These are phyloP conservation scores for Penaeus chinensis DNA, from an alignment of 1,140 invertebrate species.

Conservation along the genomic window DNA sequence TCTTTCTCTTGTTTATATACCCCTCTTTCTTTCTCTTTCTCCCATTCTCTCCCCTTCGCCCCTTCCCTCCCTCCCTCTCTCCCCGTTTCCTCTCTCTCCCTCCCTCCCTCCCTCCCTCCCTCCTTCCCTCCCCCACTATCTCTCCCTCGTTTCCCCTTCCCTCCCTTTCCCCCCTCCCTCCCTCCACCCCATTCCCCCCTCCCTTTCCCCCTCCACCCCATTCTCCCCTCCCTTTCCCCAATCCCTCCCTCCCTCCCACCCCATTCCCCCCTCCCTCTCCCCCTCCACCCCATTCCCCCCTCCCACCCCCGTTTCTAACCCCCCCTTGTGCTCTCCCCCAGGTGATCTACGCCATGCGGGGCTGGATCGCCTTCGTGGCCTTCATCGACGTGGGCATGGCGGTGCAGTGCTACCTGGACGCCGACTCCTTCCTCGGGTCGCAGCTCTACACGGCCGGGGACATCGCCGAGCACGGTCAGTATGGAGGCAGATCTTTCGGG, in stretches of 20 bases:
- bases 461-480: conserved; percentile 46
- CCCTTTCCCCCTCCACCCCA: neutral
- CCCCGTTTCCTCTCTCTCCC: too few species aligned
- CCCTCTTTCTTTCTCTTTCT: too few species aligned
- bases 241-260: neutral
- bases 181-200: neutral
- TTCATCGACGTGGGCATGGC: conserved; percentile 55
- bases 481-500: too few species aligned
- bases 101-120: too few species aligned
- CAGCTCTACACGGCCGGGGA: conserved; percentile 50
- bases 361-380: conserved; percentile 56
- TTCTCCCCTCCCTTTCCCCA: neutral
- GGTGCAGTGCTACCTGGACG: conserved; percentile 51
- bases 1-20: too few species aligned
- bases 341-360: conserved; percentile 51
- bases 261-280: neutral
- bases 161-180: neutral
- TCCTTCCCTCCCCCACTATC: too few species aligned
- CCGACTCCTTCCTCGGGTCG: conserved; percentile 48
- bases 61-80: too few species aligned
- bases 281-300: neutral
- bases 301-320: neutral
- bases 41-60: too few species aligned
- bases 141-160: neutral
- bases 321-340: neutral